Evolutionary conservation across 2,888 invertebrate species (phyloP).

Genomic region (Pristionchus maxplancki): DNA sequence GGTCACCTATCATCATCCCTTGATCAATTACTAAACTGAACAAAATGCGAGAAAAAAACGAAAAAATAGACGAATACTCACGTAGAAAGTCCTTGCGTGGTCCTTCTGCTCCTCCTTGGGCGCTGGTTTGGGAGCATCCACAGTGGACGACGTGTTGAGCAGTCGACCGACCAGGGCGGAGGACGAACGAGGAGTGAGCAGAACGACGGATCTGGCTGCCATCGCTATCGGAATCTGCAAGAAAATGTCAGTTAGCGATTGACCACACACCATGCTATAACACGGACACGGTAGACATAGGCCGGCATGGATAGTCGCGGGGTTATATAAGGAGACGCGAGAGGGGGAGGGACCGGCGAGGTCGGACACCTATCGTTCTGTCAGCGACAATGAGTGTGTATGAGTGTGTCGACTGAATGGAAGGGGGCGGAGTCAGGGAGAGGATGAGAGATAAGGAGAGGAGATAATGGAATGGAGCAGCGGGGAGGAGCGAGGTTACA

Average conservation of each 20-base stretch:
- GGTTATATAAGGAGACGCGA: constrained; percentile 43
- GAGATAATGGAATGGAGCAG: constrained; percentile 23
- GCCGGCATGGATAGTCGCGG: neutral
- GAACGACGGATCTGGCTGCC: constrained; percentile 17
- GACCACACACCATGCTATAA: neutral
- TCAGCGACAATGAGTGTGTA: constrained; percentile 42
- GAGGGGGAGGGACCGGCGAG: constrained; percentile 32
- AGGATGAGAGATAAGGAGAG: constrained; percentile 20
- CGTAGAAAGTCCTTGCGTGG: constrained; percentile 61
- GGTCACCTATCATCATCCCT: neutral
- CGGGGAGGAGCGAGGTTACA: constrained; percentile 39
- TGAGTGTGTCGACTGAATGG: constrained; percentile 15
- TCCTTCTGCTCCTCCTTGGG: constrained; percentile 49
- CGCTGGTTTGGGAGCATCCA: neutral
- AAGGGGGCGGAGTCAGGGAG: constrained; percentile 43
- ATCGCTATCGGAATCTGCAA: constrained; percentile 36
- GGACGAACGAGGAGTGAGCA: constrained; percentile 54
- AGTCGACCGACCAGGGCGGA: constrained; percentile 51
- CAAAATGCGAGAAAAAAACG: neutral
- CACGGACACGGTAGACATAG: neutral
- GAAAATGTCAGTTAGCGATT: neutral
- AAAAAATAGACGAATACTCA: constrained; percentile 45
- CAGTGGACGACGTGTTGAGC: constrained; percentile 8
- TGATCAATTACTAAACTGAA: neutral
- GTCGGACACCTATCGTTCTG: neutral